These are phyloP conservation scores for Calycopis cecrops DNA, from an alignment of 1,140 invertebrate species.

Conservation along the genomic window DNA sequence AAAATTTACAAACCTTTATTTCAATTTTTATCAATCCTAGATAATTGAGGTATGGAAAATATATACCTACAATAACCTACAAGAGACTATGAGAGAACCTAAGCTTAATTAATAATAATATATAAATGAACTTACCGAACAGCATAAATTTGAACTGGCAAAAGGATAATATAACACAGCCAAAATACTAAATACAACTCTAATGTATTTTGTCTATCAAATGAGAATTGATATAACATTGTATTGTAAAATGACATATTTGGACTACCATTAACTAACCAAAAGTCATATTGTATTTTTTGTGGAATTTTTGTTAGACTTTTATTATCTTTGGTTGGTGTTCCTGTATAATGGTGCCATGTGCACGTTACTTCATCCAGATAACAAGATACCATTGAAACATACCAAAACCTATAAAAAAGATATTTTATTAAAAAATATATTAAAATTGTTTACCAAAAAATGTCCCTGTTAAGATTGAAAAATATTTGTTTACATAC, in stretches of 20 bases:
- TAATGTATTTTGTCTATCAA: constrained; percentile 94
- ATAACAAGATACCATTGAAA: constrained; percentile 95
- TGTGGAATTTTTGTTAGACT: constrained; percentile 49
- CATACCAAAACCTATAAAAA: constrained; percentile 92
- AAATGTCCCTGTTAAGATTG: not conserved
- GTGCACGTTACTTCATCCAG: constrained; percentile 85
- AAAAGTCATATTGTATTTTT: constrained; percentile 91
- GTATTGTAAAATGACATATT: constrained; percentile 88
- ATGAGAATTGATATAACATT: constrained; percentile 96
- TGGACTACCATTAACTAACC: constrained; percentile 97
- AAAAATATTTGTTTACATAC: constrained; percentile 69
- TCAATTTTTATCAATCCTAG: too few relatives aligned
- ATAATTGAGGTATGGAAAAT: too few relatives aligned
- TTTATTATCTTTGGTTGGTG: constrained; percentile 47
- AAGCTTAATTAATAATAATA: not conserved
- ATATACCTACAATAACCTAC: too few relatives aligned
- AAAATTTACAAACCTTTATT: too few relatives aligned
- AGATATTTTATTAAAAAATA: not conserved
- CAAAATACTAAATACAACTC: constrained; percentile 95
- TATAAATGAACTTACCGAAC: constrained; percentile 68
- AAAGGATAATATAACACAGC: constrained; percentile 89
- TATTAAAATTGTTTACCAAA: too few relatives aligned
- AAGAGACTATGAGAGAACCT: too few relatives aligned
- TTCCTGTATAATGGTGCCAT: constrained; percentile 84
- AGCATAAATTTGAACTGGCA: constrained; percentile 93